Conservation (phyloP, 2,797 vertebrate genomes). For the Lerista edwardsae region DNA sequence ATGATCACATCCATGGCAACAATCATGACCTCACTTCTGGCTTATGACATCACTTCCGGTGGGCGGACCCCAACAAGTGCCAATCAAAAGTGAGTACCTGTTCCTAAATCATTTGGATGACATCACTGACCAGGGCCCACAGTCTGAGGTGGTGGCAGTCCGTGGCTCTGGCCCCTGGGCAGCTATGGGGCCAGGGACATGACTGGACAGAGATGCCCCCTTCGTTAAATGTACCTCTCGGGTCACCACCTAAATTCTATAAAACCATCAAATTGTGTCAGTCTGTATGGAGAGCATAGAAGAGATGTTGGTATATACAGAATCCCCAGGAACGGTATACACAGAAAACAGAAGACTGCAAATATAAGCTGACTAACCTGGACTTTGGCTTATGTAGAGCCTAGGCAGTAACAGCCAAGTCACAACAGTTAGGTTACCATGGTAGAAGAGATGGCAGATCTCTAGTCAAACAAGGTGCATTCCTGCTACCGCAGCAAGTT, state of each 20-base stretch:
- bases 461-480: conserved; percentile 11
- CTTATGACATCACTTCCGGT: too few relatives aligned
- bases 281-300: neutral
- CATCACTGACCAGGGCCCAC: too few relatives aligned
- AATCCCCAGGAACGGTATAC: neutral
- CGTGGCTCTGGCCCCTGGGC: too few relatives aligned
- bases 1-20: too few relatives aligned
- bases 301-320: neutral
- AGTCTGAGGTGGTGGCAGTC: too few relatives aligned
- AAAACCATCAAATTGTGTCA: neutral
- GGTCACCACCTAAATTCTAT: neutral
- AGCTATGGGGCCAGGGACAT: too few relatives aligned
- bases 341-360: neutral
- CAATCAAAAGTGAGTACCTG: too few relatives aligned
- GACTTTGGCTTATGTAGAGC: neutral
- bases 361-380: neutral
- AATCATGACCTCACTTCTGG: too few relatives aligned
- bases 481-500: too few relatives aligned
- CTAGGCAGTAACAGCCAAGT: neutral
- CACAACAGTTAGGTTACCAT: conserved; percentile 3
- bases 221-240: neutral
- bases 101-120: too few relatives aligned
- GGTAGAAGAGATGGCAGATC: neutral
- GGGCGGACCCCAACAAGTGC: too few relatives aligned
- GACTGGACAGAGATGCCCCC: neutral